Base-by-base conservation (phyloP, 2,888 invertebrate species). In the Papilio protenor region DNA sequence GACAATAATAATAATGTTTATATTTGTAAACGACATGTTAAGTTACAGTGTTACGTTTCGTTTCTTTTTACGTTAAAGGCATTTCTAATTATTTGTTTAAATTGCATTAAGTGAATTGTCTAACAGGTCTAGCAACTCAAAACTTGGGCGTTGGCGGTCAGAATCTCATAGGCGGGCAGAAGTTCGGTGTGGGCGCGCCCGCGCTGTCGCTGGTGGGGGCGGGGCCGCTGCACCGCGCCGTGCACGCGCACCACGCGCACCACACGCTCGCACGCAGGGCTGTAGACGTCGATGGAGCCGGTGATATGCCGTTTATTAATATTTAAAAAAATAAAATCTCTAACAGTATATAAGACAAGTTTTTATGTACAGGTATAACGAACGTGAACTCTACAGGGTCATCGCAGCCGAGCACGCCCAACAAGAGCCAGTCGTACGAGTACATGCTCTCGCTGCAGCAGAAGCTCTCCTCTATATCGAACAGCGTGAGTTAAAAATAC, bases 371-470 rank as follows among this genome's bases (percentile, higher is more conserved):
- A 94, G 94, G 91, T 21, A 90, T 93, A 89, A 86, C 89, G 77
- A 89, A 85, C 79, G 90, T 87, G 73, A 92, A 91, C 85, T 94
- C 94, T 1, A 89, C 90, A 64, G 96, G 96, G 73, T 95, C 96
- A 21, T 95, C 94, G 72, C 94, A 93, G 82, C 94, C 94, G 69
- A 87, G 96, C 82, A 96, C 97, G 52, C 97, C 97, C 10, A 96
- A 96, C 88, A 95, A 96, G 83, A 94, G 95, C 80, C 96, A 96
- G 78, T 95, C 95, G 3, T 96, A 97, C 88, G 95, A 96, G 71
- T 96, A 97, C 87, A 96, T 97, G 95, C 95, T 96, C 83, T 96
- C 95, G 72, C 90, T 97, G 81, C 97, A 97, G 83, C 96, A 97
- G 87, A 97, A 97, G 87, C 91, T 97, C 59, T 95, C 96, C 70